A percentile compares a stretch with the other conserved stretches of the same genome.
Evolutionary conservation across 2,113 vertebrate species (phyloP).

Genomic region (Chaetura pelagica): DNA sequence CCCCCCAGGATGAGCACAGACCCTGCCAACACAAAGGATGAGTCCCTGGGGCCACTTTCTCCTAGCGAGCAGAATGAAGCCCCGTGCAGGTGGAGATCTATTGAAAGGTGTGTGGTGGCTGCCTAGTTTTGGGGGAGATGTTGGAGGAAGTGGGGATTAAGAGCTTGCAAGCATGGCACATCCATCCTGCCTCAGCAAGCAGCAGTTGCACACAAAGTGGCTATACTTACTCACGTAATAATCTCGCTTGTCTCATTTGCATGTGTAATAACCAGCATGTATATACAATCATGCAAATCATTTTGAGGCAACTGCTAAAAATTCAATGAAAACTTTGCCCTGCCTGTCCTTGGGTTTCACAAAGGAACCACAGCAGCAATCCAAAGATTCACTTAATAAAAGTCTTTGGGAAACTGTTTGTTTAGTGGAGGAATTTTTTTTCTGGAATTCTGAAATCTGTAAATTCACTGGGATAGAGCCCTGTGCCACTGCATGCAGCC

Average conservation of each 20-base stretch:
- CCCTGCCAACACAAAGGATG: not conserved
- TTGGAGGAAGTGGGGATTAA: not conserved
- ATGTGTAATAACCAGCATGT: not conserved
- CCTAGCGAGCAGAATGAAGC: not conserved
- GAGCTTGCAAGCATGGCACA: not conserved
- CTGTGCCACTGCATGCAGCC: not conserved
- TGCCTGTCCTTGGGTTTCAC: not conserved
- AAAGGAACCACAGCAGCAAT: not conserved
- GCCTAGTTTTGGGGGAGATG: not conserved
- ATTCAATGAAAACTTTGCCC: slow-evolving; percentile 1
- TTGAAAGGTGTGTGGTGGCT: not conserved
- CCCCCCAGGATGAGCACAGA: not conserved
- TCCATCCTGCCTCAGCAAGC: not conserved
- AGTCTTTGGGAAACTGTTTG: not conserved
- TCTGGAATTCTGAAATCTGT: slow-evolving; percentile 7
- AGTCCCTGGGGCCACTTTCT: not conserved
- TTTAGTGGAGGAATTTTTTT: not conserved
- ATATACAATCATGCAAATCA: slow-evolving; percentile 15
- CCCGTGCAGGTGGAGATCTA: not conserved
- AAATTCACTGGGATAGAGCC: not conserved
- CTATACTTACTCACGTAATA: not conserved
- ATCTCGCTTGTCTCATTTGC: slow-evolving; percentile 31
- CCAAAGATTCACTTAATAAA: not conserved
- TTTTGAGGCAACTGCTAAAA: not conserved
- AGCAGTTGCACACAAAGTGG: not conserved